Percentiles rank a stretch among this genome's conserved stretches.
These are phyloP conservation scores for Tiphia femorata DNA, from an alignment of 2,888 invertebrate genomes.

Conservation along the genomic window DNA sequence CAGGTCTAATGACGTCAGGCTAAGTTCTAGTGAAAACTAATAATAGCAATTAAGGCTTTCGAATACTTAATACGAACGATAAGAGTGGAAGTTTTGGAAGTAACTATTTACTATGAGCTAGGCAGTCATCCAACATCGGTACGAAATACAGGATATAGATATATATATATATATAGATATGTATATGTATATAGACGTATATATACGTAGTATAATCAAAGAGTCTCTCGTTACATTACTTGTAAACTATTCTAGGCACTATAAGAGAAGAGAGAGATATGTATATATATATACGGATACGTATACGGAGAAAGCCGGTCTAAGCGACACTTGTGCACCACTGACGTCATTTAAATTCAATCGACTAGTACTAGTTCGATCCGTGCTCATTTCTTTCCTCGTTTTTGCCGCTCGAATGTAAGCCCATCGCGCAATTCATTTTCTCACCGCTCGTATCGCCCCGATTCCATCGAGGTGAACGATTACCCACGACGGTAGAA, in stretches of 20 bases:
- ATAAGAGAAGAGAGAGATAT: constrained; percentile 30
- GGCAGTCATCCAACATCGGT: constrained; percentile 65
- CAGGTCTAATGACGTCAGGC: constrained; percentile 36
- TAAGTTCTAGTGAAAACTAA: constrained; percentile 62
- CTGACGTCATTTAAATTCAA: not conserved
- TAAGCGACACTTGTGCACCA: constrained; percentile 17
- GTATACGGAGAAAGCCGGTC: constrained; percentile 20
- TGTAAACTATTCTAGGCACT: constrained; percentile 52
- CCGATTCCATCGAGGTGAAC: too few relatives aligned
- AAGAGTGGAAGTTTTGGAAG: constrained; percentile 50
- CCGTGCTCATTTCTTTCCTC: too few relatives aligned
- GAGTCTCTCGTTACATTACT: constrained; percentile 49
- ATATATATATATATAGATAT: constrained; percentile 26
- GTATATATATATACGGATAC: constrained; percentile 5
- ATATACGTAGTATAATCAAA: constrained; percentile 30
- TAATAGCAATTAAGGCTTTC: constrained; percentile 43
- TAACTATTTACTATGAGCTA: constrained; percentile 65
- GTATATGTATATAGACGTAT: constrained; percentile 32
- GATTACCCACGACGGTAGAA: too few relatives aligned
- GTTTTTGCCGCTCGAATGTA: too few relatives aligned
- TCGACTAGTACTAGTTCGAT: too few relatives aligned
- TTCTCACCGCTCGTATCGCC: too few relatives aligned
- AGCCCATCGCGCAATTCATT: too few relatives aligned
- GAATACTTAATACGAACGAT: constrained; percentile 44
- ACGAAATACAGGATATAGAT: constrained; percentile 53